These are phyloP conservation scores for Trichopria drosophilae DNA, from an alignment of 2,888 invertebrate species.

Conservation along the genomic window DNA sequence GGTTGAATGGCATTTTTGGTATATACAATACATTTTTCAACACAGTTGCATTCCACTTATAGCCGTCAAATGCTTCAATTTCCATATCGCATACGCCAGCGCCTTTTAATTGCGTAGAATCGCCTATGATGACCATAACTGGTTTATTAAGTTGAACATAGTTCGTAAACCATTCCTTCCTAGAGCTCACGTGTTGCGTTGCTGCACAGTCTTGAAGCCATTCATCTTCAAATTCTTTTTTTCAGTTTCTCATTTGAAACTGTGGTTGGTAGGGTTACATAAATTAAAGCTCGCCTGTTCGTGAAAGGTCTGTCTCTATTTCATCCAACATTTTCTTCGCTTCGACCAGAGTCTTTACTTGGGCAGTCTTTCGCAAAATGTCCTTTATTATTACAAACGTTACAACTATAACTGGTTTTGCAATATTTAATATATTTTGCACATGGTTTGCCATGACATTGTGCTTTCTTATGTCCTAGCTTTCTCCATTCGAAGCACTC, in stretches of 20 bases:
- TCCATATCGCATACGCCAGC: constrained; percentile 37
- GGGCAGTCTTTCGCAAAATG: too few relatives aligned
- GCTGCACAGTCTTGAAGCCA: too few relatives aligned
- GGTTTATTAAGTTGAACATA: constrained; percentile 4
- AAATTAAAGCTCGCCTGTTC: constrained; percentile 5
- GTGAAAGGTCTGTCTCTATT: neutral
- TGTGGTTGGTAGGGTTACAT: constrained; percentile 21
- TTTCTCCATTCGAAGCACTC: constrained; percentile 14
- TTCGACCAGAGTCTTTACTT: constrained; percentile 16
- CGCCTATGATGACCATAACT: constrained; percentile 34
- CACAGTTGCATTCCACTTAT: constrained; percentile 32
- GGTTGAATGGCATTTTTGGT: constrained; percentile 35
- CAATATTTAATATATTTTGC: constrained; percentile 11
- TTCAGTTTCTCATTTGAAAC: constrained; percentile 19
- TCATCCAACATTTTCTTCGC: too few relatives aligned
- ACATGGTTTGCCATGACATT: too few relatives aligned
- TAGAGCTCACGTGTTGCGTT: too few relatives aligned
- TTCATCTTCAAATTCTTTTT: constrained; percentile 17
- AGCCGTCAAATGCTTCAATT: constrained; percentile 39
- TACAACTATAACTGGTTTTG: constrained; percentile 11
- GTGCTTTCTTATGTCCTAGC: constrained; percentile 12
- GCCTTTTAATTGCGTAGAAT: constrained; percentile 37
- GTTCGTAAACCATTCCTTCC: too few relatives aligned
- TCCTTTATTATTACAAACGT: constrained; percentile 11
- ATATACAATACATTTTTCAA: constrained; percentile 33